Conservation (phyloP, 2,888 invertebrate genomes). For the Thelaira solivaga region DNA sequence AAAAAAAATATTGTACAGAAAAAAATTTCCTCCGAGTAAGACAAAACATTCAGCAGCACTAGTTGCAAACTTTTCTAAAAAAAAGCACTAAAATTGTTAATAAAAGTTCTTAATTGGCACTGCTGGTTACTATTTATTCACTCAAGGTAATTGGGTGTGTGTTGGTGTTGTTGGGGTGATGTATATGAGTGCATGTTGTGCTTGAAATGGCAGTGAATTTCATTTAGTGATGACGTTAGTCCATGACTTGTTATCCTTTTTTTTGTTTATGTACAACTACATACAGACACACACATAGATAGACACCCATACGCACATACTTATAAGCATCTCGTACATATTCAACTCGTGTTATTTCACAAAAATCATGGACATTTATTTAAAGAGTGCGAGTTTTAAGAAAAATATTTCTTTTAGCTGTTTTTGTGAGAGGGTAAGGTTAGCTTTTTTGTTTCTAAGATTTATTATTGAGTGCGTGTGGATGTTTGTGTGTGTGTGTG, state of each 20-base stretch:
- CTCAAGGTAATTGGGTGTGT: not conserved
- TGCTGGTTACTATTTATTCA: not conserved
- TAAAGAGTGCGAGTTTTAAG: slow-evolving; percentile 23
- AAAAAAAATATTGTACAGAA: too few species aligned
- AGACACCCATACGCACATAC: too few species aligned
- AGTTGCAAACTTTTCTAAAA: too few species aligned
- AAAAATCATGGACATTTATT: slow-evolving; percentile 27
- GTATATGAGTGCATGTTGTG: not conserved
- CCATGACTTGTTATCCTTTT: slow-evolving; percentile 53
- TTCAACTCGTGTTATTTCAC: not conserved
- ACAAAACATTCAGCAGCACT: too few species aligned
- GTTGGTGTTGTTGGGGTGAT: not conserved
- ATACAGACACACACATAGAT: not conserved
- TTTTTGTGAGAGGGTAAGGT: slow-evolving; percentile 8
- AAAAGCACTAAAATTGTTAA: too few species aligned
- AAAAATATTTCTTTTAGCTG: too few species aligned
- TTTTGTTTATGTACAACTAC: slow-evolving; percentile 4
- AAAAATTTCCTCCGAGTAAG: too few species aligned
- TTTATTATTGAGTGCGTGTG: too few species aligned
- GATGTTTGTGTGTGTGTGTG: too few species aligned
- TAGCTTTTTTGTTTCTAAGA: slow-evolving; percentile 17
- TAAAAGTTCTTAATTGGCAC: too few species aligned
- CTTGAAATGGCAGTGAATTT: slow-evolving; percentile 39
- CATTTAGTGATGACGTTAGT: slow-evolving; percentile 61
- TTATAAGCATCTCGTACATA: too few species aligned